Conservation (phyloP, 1,140 invertebrate species). For the Thaumatotibia leucotreta region DNA sequence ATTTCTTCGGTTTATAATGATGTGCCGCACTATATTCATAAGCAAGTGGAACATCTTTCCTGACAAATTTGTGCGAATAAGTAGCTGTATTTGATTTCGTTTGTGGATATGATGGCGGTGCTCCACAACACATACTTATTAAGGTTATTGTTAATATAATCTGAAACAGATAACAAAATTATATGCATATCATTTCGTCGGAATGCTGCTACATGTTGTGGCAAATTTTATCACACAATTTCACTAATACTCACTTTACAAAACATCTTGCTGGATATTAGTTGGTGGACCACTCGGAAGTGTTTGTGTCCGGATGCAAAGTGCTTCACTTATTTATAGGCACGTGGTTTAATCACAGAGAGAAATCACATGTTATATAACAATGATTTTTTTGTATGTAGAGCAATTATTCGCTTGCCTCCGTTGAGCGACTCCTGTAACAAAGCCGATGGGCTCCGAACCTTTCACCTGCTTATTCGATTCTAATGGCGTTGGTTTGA, state of each 20-base stretch:
- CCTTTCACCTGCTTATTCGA: slow-evolving; percentile 21
- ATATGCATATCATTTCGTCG: neutral
- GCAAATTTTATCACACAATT: neutral
- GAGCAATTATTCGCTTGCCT: slow-evolving; percentile 6
- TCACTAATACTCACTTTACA: slow-evolving; percentile 7
- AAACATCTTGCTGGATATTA: neutral
- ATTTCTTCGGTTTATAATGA: neutral
- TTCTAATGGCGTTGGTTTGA: neutral
- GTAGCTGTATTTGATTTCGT: neutral
- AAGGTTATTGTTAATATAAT: neutral
- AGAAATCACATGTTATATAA: slow-evolving; percentile 15
- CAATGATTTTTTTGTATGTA: neutral
- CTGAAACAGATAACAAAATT: neutral
- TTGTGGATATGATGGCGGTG: neutral
- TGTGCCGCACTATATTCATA: slow-evolving; percentile 6
- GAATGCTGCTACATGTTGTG: neutral
- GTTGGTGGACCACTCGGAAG: slow-evolving; percentile 1
- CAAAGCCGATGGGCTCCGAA: slow-evolving; percentile 11
- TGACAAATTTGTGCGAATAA: neutral
- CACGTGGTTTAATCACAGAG: slow-evolving; percentile 5
- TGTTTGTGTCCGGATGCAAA: slow-evolving; percentile 15
- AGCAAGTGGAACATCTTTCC: slow-evolving; percentile 5
- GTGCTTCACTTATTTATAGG: slow-evolving; percentile 10
- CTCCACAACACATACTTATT: neutral
- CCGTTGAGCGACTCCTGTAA: neutral